Evolutionary conservation across 1,140 invertebrate species (phyloP).

Genomic region (Drosophila mayri): DNA sequence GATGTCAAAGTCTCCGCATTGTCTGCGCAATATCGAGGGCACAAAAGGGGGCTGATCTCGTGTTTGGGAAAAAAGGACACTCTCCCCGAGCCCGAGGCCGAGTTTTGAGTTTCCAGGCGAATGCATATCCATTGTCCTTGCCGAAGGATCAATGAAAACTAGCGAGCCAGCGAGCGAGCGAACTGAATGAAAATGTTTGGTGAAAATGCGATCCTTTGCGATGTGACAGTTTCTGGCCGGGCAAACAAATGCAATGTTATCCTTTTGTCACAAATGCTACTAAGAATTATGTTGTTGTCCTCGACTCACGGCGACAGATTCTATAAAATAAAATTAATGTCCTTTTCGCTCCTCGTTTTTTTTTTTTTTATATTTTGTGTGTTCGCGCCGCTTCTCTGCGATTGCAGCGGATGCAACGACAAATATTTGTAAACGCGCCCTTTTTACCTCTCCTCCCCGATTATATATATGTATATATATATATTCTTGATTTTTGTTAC

Average conservation of each 20-base stretch:
- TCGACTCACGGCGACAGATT: slow-evolving; percentile 42
- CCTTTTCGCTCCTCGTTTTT: slow-evolving; percentile 40
- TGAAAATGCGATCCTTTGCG: slow-evolving; percentile 50
- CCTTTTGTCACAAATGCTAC: slow-evolving; percentile 65
- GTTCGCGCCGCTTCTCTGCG: slow-evolving; percentile 1
- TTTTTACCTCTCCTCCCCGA: slow-evolving; percentile 25
- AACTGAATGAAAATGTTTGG: slow-evolving; percentile 44
- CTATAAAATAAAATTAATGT: slow-evolving; percentile 62
- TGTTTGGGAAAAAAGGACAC: slow-evolving; percentile 42
- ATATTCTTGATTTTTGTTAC: slow-evolving; percentile 15
- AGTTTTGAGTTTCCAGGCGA: slow-evolving; percentile 49
- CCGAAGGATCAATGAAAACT: slow-evolving; percentile 54
- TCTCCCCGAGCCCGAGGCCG: slow-evolving; percentile 10
- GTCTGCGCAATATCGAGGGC: slow-evolving; percentile 46
- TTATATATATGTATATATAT: slow-evolving; percentile 15
- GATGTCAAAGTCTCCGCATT: slow-evolving; percentile 58
- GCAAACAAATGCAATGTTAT: slow-evolving; percentile 67
- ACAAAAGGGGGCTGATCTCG: slow-evolving; percentile 62
- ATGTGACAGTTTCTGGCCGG: slow-evolving; percentile 59
- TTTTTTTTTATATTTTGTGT: not conserved
- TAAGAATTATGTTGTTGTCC: slow-evolving; percentile 65
- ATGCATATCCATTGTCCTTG: slow-evolving; percentile 48
- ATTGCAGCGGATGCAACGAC: slow-evolving; percentile 52
- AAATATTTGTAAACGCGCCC: slow-evolving; percentile 76
- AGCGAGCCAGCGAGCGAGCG: slow-evolving; percentile 8